Evolutionary conservation across 2,888 invertebrate genomes (phyloP).

Genomic region (Tipula vernalis): DNA sequence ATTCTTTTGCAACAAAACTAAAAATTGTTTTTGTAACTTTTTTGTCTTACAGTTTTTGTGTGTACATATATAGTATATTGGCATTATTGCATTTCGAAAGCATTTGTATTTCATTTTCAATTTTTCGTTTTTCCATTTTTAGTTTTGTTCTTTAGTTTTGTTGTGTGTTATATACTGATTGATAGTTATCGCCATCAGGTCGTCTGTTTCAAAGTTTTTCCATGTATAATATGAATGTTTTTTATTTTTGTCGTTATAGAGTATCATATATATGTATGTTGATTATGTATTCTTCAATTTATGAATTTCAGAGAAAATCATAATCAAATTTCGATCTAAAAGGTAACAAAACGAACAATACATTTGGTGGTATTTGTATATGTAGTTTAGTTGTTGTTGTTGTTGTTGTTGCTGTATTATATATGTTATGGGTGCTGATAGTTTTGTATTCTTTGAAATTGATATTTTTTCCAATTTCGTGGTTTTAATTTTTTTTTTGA

Average conservation of each 20-base stretch:
- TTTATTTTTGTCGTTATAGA: neutral
- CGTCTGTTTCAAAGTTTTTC: constrained; percentile 6
- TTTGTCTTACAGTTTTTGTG: neutral
- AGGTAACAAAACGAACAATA: neutral
- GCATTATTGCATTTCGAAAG: neutral
- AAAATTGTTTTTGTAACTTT: neutral
- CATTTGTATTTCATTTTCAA: neutral
- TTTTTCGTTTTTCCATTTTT: neutral
- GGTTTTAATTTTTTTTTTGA: neutral
- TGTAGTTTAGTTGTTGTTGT: neutral
- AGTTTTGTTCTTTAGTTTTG: neutral
- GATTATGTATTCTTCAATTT: constrained; percentile 8
- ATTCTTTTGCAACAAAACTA: neutral
- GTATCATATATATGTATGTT: neutral
- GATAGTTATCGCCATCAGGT: constrained; percentile 8
- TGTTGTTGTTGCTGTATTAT: neutral
- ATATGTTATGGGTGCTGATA: neutral
- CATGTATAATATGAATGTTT: neutral
- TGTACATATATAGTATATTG: neutral
- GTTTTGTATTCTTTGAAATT: neutral
- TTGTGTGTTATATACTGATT: constrained; percentile 5
- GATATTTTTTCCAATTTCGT: neutral
- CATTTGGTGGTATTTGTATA: neutral
- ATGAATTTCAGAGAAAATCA: constrained; percentile 9
- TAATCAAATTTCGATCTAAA: constrained; percentile 1